Evolutionary conservation across 2,113 vertebrate genomes (phyloP).

Genomic region (Poeciliopsis retropinna): DNA sequence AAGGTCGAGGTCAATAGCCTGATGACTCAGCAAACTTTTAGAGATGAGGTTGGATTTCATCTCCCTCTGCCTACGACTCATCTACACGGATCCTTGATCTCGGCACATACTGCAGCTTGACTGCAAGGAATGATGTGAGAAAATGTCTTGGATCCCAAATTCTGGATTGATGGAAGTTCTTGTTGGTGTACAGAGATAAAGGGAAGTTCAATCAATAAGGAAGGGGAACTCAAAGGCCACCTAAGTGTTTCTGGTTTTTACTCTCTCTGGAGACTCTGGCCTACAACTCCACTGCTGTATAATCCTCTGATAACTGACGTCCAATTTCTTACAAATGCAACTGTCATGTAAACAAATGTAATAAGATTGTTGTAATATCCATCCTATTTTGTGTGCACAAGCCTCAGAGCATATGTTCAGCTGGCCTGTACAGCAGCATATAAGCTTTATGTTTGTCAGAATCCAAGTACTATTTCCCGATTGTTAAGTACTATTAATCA

Average conservation of each 20-base stretch:
- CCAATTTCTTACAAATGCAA: constrained; percentile 27
- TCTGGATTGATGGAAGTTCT: constrained; percentile 31
- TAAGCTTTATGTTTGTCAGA: constrained; percentile 25
- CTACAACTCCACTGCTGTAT: constrained; percentile 36
- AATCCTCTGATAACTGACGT: constrained; percentile 24
- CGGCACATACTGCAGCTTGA: constrained; percentile 10
- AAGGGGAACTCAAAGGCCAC: background rate
- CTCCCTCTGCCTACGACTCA: background rate
- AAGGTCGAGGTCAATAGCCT: constrained; percentile 1
- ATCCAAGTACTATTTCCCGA: constrained; percentile 32
- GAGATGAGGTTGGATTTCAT: background rate
- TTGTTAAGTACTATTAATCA: constrained; percentile 51
- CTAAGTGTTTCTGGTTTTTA: background rate
- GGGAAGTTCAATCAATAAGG: background rate
- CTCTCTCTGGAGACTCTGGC: constrained; percentile 12
- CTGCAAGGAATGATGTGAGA: constrained; percentile 7
- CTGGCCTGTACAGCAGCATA: constrained; percentile 35
- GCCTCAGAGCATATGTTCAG: background rate
- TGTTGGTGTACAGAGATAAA: constrained; percentile 5
- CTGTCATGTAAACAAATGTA: constrained; percentile 25
- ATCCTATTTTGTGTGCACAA: constrained; percentile 19
- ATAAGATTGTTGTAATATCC: constrained; percentile 8
- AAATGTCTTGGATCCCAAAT: constrained; percentile 3
- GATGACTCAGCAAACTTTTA: constrained; percentile 24
- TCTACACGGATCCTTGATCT: constrained; percentile 13